A percentile compares a stretch with the other conserved stretches of the same genome.
phyloP scores from a whole-genome alignment of 2,888 invertebrate species.

The Tryphoninae sp. region DNA sequence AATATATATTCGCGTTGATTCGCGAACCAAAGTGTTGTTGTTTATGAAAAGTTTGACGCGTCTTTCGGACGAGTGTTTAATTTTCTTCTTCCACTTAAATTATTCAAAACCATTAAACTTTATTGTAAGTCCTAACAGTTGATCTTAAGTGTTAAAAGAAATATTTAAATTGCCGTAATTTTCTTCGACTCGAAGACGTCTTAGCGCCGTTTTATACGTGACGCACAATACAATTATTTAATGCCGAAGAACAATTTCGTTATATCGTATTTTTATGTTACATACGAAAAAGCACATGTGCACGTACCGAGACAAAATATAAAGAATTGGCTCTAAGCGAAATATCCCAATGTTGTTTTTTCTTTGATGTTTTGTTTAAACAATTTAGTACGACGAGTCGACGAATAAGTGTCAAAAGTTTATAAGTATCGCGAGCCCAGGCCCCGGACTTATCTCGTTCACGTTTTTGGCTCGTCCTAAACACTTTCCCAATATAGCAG shows the following conservation, averaged over 20 bases:
- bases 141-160: not conserved
- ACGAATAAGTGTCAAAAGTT: not conserved
- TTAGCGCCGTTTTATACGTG: not conserved
- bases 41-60: not conserved
- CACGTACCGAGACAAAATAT: not conserved
- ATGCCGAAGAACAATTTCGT: not conserved
- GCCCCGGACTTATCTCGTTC: not conserved
- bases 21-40: conserved; percentile 35
- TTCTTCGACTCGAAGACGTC: not conserved
- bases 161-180: conserved; percentile 10
- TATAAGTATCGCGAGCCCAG: conserved; percentile 28
- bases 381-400: not conserved
- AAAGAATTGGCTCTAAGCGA: not conserved
- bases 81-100: conserved; percentile 2
- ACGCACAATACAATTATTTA: not conserved
- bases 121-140: not conserved
- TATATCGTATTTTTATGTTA: conserved; percentile 37
- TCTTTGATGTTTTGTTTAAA: not conserved
- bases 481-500: conserved; percentile 8
- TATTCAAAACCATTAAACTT: conserved; percentile 6
- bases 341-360: not conserved
- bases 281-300: conserved; percentile 7
- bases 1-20: conserved; percentile 19
- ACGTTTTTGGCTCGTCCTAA: conserved; percentile 7
- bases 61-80: conserved; percentile 23